A percentile compares a stretch with the other conserved stretches of the same genome.
Conservation (phyloP, 2,113 vertebrate species). For the Crotalus tigris region DNA sequence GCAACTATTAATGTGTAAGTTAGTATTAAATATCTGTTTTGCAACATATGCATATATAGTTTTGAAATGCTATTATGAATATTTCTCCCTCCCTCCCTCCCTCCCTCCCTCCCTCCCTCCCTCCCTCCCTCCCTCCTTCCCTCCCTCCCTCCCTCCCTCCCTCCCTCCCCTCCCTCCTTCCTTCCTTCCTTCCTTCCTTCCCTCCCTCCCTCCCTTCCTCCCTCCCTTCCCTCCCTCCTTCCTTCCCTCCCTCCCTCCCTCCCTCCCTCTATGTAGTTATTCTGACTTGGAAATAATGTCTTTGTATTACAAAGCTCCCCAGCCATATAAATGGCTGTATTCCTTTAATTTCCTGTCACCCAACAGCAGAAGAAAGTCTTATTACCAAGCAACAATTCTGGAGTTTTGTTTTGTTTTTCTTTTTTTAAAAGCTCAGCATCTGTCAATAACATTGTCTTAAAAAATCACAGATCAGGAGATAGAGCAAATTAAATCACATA, state of each 20-base stretch:
- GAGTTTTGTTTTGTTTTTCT: neutral
- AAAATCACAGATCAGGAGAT: slow-evolving; percentile 22
- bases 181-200: neutral
- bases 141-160: too few species aligned
- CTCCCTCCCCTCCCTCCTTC: neutral
- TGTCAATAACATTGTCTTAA: slow-evolving; percentile 4
- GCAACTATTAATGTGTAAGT: neutral
- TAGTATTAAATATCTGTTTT: slow-evolving; percentile 1
- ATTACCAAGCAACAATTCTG: neutral
- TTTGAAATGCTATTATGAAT: neutral
- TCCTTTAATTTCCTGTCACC: slow-evolving; percentile 4
- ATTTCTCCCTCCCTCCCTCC: neutral
- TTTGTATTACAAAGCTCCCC: neutral
- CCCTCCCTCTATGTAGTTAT: neutral
- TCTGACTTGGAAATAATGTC: neutral
- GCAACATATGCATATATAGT: neutral
- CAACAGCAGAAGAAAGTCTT: neutral
- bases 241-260: neutral
- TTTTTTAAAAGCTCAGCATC: neutral
- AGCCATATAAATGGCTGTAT: slow-evolving; percentile 14
- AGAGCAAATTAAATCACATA: slow-evolving; percentile 10
- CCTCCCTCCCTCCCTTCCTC: neutral
- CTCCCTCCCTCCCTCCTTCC: too few species aligned
- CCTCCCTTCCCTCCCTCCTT: neutral
- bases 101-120: too few species aligned